A percentile compares a stretch with the other conserved stretches of the same genome.
These are phyloP conservation scores for Platycheirus rosarum DNA, from an alignment of 2,888 invertebrate genomes.

Conservation along the genomic window DNA sequence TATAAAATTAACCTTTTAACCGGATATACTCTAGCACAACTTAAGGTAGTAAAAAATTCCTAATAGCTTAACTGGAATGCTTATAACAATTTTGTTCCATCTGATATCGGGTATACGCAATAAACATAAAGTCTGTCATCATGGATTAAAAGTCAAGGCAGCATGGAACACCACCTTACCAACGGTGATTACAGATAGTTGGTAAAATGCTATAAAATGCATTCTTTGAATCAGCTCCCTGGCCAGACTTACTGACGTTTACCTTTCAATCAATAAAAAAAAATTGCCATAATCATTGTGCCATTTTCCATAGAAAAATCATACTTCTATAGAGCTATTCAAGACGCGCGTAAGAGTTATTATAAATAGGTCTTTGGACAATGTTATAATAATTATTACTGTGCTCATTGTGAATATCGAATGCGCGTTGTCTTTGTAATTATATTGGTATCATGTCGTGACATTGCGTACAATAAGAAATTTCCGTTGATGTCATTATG, in stretches of 20 bases:
- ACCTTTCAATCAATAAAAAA: neutral
- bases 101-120: constrained; percentile 7
- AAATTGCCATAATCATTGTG: constrained; percentile 27
- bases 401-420: constrained; percentile 13
- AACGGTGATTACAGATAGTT: constrained; percentile 3
- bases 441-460: constrained; percentile 25
- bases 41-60: constrained; percentile 14
- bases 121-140: constrained; percentile 33
- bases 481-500: constrained; percentile 41
- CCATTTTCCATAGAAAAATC: constrained; percentile 36
- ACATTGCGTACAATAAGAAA: constrained; percentile 45
- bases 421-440: constrained; percentile 17
- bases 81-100: constrained; percentile 17
- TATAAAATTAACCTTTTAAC: constrained; percentile 30
- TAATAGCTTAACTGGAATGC: neutral
- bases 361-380: constrained; percentile 15
- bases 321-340: too few species aligned
- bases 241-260: constrained; percentile 40
- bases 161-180: too few species aligned
- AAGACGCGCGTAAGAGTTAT: neutral
- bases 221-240: constrained; percentile 7
- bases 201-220: constrained; percentile 13
- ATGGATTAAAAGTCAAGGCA: constrained; percentile 61
- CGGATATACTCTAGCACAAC: constrained; percentile 29
- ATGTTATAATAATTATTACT: neutral